A percentile compares a stretch with the other conserved stretches of the same genome.
These are phyloP conservation scores for Callipepla squamata DNA, from an alignment of 2,113 vertebrate genomes.

Conservation along the genomic window DNA sequence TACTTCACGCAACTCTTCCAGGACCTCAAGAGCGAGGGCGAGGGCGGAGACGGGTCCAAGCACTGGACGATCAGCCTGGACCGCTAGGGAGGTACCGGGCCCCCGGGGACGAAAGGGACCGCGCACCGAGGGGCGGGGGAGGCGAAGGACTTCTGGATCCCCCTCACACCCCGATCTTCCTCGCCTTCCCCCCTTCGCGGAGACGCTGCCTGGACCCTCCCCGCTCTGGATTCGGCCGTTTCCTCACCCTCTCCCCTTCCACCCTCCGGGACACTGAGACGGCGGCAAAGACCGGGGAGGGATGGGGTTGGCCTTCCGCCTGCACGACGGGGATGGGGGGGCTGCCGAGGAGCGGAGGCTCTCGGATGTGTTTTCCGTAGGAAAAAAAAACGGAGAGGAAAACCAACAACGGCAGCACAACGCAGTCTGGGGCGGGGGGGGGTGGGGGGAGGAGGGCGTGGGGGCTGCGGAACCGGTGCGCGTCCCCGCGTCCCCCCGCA, in stretches of 20 bases:
- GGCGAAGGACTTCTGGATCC: conserved; percentile 14
- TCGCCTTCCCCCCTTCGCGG: background rate
- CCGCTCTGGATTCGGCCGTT: conserved; percentile 23
- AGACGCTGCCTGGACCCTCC: conserved; percentile 20
- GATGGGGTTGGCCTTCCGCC: background rate
- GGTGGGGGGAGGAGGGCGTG: background rate
- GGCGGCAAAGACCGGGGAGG: background rate
- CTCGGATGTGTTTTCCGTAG: background rate
- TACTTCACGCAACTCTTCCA: conserved; percentile 98
- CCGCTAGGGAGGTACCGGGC: conserved; percentile 79
- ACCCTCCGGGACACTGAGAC: background rate
- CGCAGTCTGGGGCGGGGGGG: too few species aligned
- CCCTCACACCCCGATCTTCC: background rate
- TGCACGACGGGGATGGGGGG: background rate
- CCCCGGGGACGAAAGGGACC: conserved; percentile 24
- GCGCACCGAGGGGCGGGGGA: conserved; percentile 23
- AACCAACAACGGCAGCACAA: too few species aligned
- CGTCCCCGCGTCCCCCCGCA: too few species aligned
- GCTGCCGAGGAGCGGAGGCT: background rate
- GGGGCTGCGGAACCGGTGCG: background rate
- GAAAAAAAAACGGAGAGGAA: background rate
- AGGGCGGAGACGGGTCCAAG: conserved; percentile 75
- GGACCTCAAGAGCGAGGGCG: conserved; percentile 94
- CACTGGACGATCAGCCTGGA: conserved; percentile 90
- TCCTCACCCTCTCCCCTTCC: background rate